Conservation (phyloP, 2,113 vertebrate genomes). For the Mormoops blainvillei region DNA sequence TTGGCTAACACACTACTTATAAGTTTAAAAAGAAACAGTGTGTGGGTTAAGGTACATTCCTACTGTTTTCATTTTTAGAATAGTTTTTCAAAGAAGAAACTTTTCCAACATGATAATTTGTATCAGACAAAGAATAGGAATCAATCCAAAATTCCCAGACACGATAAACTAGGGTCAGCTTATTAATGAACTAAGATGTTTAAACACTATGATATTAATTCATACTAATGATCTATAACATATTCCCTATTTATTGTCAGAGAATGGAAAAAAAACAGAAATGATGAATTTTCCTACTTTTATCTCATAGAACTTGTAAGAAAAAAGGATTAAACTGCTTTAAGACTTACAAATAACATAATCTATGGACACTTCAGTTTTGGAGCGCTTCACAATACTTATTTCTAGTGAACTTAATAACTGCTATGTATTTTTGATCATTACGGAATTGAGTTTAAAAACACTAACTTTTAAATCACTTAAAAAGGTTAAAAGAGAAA, state of each 20-base stretch:
- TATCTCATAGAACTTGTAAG: neutral
- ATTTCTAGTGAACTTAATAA: slow-evolving; percentile 1
- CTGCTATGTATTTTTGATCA: slow-evolving; percentile 1
- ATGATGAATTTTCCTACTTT: neutral
- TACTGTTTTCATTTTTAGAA: neutral
- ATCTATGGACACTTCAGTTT: neutral
- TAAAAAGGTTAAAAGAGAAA: slow-evolving; percentile 1
- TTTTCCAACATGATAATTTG: neutral
- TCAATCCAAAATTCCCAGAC: neutral
- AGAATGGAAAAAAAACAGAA: neutral
- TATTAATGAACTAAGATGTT: neutral
- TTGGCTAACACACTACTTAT: neutral
- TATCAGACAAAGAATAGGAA: neutral
- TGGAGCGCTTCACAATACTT: neutral
- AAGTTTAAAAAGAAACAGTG: slow-evolving; percentile 20
- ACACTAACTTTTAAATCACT: slow-evolving; percentile 4
- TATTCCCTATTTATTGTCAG: neutral
- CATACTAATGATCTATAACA: neutral
- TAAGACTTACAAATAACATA: neutral
- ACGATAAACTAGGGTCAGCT: neutral
- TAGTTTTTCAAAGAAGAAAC: neutral
- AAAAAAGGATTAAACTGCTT: neutral
- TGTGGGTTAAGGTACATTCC: neutral
- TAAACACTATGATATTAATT: neutral
- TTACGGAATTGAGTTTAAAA: neutral